Percentiles rank a stretch among this genome's conserved stretches.
phyloP scores from a whole-genome alignment of 2,797 vertebrate species.

The Mus caroli region DNA sequence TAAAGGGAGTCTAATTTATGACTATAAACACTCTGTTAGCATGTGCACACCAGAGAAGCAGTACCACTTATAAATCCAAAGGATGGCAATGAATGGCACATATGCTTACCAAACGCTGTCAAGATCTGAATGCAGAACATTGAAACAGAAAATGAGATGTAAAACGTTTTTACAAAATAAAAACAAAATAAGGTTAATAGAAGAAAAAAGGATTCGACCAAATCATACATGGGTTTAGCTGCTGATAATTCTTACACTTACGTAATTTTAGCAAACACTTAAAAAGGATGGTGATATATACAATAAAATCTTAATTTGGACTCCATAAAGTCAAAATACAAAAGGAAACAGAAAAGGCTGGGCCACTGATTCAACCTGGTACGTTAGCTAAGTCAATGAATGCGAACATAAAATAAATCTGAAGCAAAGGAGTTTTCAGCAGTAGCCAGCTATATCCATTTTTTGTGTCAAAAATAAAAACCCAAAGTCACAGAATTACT shows the following conservation, averaged over 20 bases:
- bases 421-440: background rate
- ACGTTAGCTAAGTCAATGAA: slow-evolving; percentile 59
- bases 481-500: slow-evolving; percentile 16
- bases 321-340: slow-evolving; percentile 52
- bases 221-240: slow-evolving; percentile 84
- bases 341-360: background rate
- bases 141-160: slow-evolving; percentile 90
- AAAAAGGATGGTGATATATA: slow-evolving; percentile 41
- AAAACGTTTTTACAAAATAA: slow-evolving; percentile 84
- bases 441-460: slow-evolving; percentile 14
- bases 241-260: slow-evolving; percentile 78
- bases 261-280: slow-evolving; percentile 58
- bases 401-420: background rate
- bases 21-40: slow-evolving; percentile 59
- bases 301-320: slow-evolving; percentile 54
- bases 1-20: slow-evolving; percentile 4
- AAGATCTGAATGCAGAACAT: slow-evolving; percentile 89
- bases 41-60: slow-evolving; percentile 84
- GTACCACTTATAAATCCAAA: slow-evolving; percentile 83
- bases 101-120: slow-evolving; percentile 90
- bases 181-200: slow-evolving; percentile 84
- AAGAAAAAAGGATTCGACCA: slow-evolving; percentile 80
- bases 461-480: slow-evolving; percentile 34
- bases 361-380: background rate
- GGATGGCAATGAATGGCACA: slow-evolving; percentile 86